These are phyloP conservation scores for Drosophila pruinosa DNA, from an alignment of 1,140 invertebrate species.

Conservation along the genomic window DNA sequence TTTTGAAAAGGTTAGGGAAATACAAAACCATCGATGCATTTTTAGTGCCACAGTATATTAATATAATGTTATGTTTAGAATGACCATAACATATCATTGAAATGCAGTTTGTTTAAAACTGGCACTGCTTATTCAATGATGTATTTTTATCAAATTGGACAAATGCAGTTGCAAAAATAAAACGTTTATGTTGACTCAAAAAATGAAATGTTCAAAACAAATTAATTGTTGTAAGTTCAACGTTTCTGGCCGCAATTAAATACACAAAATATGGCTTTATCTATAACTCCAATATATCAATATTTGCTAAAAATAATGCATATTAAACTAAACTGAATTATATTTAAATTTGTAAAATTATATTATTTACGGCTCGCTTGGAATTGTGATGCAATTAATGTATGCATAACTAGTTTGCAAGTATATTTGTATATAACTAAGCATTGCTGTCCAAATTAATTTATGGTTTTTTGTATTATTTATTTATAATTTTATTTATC, in stretches of 20 bases:
- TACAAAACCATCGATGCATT: neutral
- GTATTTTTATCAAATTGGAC: neutral
- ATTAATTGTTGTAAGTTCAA: neutral
- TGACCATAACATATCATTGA: too few species aligned
- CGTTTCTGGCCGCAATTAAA: neutral
- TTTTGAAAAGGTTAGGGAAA: neutral
- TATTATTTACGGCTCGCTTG: constrained; percentile 9
- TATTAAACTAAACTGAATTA: neutral
- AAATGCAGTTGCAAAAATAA: too few species aligned
- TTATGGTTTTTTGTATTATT: constrained; percentile 22
- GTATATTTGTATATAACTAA: constrained; percentile 15
- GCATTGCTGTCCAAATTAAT: constrained; percentile 38
- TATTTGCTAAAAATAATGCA: neutral
- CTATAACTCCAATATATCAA: neutral
- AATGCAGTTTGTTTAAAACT: neutral
- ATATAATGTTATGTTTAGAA: neutral
- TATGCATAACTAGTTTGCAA: constrained; percentile 25
- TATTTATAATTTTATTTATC: constrained; percentile 30
- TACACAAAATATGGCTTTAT: neutral
- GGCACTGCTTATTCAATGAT: neutral
- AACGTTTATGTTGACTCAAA: too few species aligned
- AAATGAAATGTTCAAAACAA: too few species aligned
- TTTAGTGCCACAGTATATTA: neutral
- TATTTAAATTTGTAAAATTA: neutral
- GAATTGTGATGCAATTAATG: constrained; percentile 26